These are phyloP conservation scores for Coregonus clupeaformis DNA, from an alignment of 2,113 vertebrate species.

Conservation along the genomic window DNA sequence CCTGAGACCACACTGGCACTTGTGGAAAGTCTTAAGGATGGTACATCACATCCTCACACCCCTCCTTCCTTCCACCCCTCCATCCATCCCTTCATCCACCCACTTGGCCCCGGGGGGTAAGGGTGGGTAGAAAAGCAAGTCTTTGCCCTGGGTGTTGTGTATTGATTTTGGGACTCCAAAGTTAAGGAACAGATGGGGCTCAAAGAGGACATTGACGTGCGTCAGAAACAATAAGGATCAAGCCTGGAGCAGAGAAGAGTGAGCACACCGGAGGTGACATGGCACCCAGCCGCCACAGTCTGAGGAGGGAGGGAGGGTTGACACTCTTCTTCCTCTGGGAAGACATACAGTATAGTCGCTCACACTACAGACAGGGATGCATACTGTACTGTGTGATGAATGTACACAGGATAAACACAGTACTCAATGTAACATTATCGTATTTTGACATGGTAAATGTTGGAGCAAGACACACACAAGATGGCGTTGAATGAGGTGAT, in stretches of 20 bases:
- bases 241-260: background rate
- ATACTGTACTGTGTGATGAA: background rate
- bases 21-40: too few relatives aligned
- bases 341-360: background rate
- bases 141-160: background rate
- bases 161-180: conserved; percentile 1
- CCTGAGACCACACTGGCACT: background rate
- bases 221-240: conserved; percentile 13
- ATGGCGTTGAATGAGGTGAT: too few relatives aligned
- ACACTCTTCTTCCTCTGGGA: background rate
- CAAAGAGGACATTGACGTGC: conserved; percentile 3
- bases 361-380: background rate
- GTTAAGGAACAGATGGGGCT: conserved; percentile 19
- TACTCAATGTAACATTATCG: background rate
- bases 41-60: background rate
- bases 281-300: background rate
- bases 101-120: background rate
- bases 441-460: too few relatives aligned
- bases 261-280: conserved; percentile 1
- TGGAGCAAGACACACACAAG: too few relatives aligned
- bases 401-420: background rate
- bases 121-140: background rate
- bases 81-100: background rate
- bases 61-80: background rate
- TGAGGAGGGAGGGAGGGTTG: background rate